A percentile compares a stretch with the other conserved stretches of the same genome.
Conservation (phyloP, 2,113 vertebrate species). For the Dipodomys ordii region DNA sequence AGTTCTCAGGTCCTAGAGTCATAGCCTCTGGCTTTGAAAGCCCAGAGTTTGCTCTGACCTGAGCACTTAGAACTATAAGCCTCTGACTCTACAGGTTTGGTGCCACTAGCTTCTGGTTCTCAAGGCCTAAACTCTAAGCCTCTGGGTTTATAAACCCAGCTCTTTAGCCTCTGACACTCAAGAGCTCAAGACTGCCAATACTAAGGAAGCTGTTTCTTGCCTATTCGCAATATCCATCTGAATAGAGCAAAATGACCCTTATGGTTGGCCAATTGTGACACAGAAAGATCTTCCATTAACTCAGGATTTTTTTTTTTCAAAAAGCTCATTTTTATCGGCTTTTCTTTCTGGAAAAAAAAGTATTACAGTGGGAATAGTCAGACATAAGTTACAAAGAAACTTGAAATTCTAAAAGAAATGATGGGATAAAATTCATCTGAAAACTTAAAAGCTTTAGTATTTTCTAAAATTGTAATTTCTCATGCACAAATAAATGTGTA, state of each 20-base stretch:
- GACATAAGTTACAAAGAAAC: background rate
- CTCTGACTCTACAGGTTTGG: background rate
- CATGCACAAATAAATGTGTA: background rate
- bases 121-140: no score
- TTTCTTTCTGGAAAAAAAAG: slow-evolving; percentile 30
- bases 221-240: background rate
- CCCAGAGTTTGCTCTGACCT: no score
- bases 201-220: background rate
- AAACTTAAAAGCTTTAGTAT: slow-evolving; percentile 19
- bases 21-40: no score
- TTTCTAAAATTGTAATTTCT: slow-evolving; percentile 1
- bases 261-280: background rate
- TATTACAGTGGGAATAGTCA: background rate
- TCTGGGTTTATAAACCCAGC: no score
- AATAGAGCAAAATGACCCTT: background rate
- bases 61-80: no score
- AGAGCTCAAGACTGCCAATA: background rate
- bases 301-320: no score
- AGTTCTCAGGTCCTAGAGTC: no score
- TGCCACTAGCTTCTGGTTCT: background rate
- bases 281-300: background rate
- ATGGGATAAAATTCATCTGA: background rate
- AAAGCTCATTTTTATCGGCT: slow-evolving; percentile 5
- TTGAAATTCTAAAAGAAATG: slow-evolving; percentile 45
- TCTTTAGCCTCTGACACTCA: background rate